Evolutionary conservation across 2,113 vertebrate genomes (phyloP).

Genomic region (Xiphophorus hellerii): DNA sequence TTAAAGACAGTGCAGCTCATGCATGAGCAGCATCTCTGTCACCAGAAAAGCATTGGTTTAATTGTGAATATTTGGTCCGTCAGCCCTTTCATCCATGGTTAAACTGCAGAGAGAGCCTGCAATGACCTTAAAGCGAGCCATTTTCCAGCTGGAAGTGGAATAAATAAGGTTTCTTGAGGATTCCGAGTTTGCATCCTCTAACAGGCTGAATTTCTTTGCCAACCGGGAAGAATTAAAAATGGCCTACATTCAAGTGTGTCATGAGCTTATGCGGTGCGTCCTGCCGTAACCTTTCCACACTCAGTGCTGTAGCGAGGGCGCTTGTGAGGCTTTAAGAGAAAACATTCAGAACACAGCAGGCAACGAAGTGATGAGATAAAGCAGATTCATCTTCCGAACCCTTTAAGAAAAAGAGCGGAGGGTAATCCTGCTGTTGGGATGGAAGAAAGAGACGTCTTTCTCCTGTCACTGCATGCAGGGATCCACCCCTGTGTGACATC

Average conservation of each 20-base stretch:
- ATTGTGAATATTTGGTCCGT: conserved; percentile 30
- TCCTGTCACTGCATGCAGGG: conserved; percentile 39
- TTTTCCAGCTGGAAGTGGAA: conserved; percentile 24
- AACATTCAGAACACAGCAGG: conserved; percentile 18
- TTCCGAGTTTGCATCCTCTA: conserved; percentile 48
- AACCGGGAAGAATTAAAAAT: conserved; percentile 47
- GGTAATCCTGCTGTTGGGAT: conserved; percentile 33
- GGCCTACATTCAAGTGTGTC: conserved; percentile 59
- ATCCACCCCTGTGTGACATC: conserved; percentile 60
- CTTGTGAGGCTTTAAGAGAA: conserved; percentile 24
- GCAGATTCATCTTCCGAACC: conserved; percentile 33
- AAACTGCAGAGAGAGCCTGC: conserved; percentile 20
- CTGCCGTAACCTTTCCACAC: conserved; percentile 50
- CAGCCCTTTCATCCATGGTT: conserved; percentile 14
- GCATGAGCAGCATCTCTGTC: conserved; percentile 27
- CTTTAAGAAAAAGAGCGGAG: conserved; percentile 13
- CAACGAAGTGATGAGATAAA: conserved; percentile 36
- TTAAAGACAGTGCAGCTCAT: conserved; percentile 45
- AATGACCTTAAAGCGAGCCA: conserved; percentile 27
- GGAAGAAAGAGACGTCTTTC: conserved; percentile 38
- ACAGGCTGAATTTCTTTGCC: conserved; percentile 48
- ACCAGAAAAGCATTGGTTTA: conserved; percentile 10
- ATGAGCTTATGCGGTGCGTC: conserved; percentile 54
- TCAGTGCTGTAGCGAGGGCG: conserved; percentile 25
- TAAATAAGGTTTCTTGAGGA: conserved; percentile 44